These are phyloP conservation scores for Scolopax bukidnonensis DNA, from an alignment of 2,797 vertebrate species.

Conservation along the genomic window DNA sequence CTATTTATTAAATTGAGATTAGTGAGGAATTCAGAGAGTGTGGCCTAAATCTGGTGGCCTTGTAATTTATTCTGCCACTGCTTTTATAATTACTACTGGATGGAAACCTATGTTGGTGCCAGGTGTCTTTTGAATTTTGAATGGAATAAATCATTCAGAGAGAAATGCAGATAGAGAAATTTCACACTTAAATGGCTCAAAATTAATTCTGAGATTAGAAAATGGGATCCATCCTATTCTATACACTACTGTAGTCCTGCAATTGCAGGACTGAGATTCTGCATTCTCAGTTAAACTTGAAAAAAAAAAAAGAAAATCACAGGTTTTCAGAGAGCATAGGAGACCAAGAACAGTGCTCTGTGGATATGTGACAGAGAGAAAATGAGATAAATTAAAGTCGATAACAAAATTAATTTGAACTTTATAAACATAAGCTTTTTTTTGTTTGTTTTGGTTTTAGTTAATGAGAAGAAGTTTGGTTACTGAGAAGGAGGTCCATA, in stretches of 20 bases:
- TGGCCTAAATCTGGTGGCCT: neutral
- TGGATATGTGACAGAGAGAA: neutral
- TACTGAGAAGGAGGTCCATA: neutral
- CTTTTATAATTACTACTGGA: neutral
- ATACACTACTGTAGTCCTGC: neutral
- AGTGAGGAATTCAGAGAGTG: neutral
- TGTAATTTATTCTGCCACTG: neutral
- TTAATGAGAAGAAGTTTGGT: too few relatives aligned
- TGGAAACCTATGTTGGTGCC: neutral
- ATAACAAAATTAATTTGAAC: accelerated
- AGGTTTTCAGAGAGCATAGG: neutral
- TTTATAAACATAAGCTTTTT: neutral
- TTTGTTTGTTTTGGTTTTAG: neutral
- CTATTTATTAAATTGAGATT: neutral
- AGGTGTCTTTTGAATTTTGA: neutral
- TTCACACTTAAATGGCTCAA: neutral
- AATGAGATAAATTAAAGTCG: neutral
- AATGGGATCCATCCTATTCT: neutral
- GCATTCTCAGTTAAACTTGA: neutral
- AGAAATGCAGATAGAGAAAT: neutral
- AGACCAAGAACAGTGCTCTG: neutral
- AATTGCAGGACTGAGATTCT: neutral
- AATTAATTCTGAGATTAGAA: neutral
- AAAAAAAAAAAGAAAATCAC: neutral
- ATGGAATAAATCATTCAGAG: neutral